Conservation (phyloP, 2,113 vertebrate species). For the Rhizomys pruinosus region DNA sequence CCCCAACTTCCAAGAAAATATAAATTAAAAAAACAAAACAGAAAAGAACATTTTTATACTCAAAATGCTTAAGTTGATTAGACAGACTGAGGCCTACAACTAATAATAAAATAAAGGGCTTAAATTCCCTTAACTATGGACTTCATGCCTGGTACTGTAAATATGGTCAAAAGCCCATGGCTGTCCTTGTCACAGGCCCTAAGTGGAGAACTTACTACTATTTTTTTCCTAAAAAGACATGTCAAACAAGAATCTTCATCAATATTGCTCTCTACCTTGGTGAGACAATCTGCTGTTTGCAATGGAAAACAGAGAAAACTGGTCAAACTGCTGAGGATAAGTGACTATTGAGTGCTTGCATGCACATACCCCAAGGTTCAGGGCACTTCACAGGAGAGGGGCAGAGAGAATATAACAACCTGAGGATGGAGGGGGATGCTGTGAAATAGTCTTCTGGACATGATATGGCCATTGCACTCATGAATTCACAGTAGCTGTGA, state of each 20-base stretch:
- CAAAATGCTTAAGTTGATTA: conserved; percentile 31
- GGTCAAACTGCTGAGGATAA: neutral
- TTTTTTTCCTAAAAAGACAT: neutral
- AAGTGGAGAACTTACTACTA: neutral
- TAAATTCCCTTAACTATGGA: neutral
- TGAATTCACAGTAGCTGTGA: too few relatives aligned
- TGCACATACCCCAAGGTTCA: too few relatives aligned
- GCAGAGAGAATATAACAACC: too few relatives aligned
- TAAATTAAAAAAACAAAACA: neutral
- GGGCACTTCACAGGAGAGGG: too few relatives aligned
- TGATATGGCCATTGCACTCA: too few relatives aligned
- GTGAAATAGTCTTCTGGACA: too few relatives aligned
- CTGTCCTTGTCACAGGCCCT: neutral
- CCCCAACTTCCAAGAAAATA: neutral
- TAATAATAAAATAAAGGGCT: neutral
- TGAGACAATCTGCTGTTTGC: neutral
- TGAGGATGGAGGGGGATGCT: too few relatives aligned
- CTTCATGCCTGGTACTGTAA: neutral
- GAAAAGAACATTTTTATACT: neutral
- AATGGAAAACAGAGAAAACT: neutral
- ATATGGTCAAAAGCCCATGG: neutral
- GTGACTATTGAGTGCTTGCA: neutral
- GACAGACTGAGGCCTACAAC: neutral
- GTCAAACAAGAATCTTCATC: too few relatives aligned
- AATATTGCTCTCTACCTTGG: neutral